Conservation (phyloP, 2,113 vertebrate species). For the Cyrtonyx montezumae region DNA sequence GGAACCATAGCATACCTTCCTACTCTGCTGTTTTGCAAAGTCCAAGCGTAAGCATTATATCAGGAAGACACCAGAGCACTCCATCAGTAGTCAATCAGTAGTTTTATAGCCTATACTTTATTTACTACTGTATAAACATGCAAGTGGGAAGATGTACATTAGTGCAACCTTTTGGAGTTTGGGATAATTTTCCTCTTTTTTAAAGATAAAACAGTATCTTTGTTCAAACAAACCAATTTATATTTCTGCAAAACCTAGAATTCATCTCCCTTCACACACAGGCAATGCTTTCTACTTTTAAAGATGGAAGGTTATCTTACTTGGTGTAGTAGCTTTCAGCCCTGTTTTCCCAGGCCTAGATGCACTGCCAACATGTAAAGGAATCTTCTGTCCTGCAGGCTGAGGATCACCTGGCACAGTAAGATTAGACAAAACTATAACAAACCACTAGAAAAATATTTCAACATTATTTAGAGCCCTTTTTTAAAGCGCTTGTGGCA, state of each 20-base stretch:
- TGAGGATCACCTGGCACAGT: slow-evolving; percentile 18
- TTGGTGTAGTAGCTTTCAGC: slow-evolving; percentile 83
- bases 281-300: background rate
- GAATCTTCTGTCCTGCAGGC: slow-evolving; percentile 74
- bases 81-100: fast-evolving
- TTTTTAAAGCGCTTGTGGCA: background rate
- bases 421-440: background rate
- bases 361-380: slow-evolving; percentile 48
- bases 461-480: background rate
- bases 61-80: background rate
- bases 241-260: background rate
- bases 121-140: background rate
- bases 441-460: background rate
- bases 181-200: background rate
- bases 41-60: background rate
- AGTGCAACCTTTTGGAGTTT: background rate
- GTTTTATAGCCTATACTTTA: background rate
- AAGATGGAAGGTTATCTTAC: slow-evolving; percentile 74
- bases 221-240: background rate
- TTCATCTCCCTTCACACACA: background rate
- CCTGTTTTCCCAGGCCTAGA: slow-evolving; percentile 67
- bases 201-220: background rate
- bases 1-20: background rate
- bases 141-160: background rate
- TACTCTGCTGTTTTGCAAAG: background rate